These are phyloP conservation scores for Nothocercus julius DNA, from an alignment of 2,113 vertebrate genomes.

Conservation along the genomic window DNA sequence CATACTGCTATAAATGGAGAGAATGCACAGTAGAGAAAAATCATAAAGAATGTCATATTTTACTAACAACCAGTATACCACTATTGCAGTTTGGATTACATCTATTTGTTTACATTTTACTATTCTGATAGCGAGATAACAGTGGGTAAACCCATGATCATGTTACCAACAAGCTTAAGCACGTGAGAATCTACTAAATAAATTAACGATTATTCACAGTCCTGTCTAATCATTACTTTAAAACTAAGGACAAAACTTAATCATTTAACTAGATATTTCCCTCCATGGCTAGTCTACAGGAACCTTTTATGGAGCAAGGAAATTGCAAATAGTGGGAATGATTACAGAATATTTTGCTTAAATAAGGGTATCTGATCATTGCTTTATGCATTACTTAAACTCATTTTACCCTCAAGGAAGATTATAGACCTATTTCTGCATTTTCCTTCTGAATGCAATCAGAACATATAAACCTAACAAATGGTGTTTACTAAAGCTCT, in stretches of 20 bases:
- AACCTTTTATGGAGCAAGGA: not conserved
- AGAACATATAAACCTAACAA: not conserved
- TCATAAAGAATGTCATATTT: not conserved
- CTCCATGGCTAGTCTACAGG: not conserved
- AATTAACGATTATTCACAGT: not conserved
- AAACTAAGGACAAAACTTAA: not conserved
- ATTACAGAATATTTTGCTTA: not conserved
- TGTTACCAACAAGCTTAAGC: not conserved
- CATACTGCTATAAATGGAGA: not conserved
- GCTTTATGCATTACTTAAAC: not conserved
- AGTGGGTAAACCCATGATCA: not conserved
- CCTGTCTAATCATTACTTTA: not conserved
- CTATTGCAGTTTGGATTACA: not conserved
- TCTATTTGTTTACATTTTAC: not conserved
- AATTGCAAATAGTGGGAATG: not conserved
- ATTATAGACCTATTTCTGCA: not conserved
- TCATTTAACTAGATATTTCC: not conserved
- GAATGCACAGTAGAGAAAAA: not conserved
- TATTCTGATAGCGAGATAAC: not conserved
- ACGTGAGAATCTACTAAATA: not conserved
- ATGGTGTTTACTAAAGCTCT: not conserved
- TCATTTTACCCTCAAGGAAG: not conserved
- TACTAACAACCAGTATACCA: not conserved
- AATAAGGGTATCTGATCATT: not conserved
- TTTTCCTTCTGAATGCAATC: not conserved